Evolutionary conservation across 2,797 vertebrate species (phyloP).

Genomic region (Paramormyrops hopkinsi): DNA sequence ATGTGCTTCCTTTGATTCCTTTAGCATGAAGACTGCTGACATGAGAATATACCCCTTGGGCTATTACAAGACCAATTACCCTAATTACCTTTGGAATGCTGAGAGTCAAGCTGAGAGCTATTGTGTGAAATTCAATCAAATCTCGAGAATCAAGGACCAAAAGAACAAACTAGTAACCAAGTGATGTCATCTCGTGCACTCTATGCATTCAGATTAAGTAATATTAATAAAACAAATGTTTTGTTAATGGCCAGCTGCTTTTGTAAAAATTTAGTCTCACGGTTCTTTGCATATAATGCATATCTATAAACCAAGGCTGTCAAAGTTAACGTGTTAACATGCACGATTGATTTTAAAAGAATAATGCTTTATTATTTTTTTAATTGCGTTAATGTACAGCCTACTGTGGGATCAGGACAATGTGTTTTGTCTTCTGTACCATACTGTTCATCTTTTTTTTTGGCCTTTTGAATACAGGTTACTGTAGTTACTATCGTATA

Average conservation of each 20-base stretch:
- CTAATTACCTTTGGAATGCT: slow-evolving; percentile 5
- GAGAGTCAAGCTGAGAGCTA: slow-evolving; percentile 9
- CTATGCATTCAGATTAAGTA: neutral
- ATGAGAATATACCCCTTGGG: neutral
- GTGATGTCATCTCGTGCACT: neutral
- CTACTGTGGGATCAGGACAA: neutral
- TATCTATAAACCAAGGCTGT: neutral
- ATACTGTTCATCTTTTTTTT: neutral
- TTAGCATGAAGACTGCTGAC: neutral
- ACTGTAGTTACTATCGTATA: neutral
- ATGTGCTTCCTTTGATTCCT: neutral
- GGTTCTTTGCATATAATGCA: neutral
- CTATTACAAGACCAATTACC: slow-evolving; percentile 2
- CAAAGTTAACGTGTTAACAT: neutral
- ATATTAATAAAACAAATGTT: neutral
- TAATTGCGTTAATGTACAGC: neutral
- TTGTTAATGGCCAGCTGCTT: neutral
- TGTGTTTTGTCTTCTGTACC: neutral
- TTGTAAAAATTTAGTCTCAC: neutral
- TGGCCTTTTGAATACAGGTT: neutral
- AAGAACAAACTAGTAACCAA: neutral
- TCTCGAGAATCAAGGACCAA: neutral
- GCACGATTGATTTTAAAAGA: neutral
- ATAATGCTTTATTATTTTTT: neutral
- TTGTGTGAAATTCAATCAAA: neutral